Percentiles rank a stretch among this genome's conserved stretches.
These are phyloP conservation scores for Cichladusa arquata DNA, from an alignment of 2,113 vertebrate species.

Conservation along the genomic window DNA sequence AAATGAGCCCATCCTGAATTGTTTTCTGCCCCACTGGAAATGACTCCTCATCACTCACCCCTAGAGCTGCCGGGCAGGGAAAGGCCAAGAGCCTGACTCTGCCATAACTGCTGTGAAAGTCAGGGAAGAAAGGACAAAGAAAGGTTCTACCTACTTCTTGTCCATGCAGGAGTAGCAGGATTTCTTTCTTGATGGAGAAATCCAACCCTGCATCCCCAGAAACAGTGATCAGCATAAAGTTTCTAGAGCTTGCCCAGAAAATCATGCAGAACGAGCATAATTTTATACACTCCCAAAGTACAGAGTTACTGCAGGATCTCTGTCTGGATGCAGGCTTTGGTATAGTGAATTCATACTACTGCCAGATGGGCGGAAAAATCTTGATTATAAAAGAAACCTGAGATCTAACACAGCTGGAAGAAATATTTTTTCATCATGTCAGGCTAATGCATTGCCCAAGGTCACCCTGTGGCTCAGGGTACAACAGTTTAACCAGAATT, in stretches of 20 bases:
- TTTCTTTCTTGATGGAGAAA: not conserved
- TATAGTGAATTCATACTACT: not conserved
- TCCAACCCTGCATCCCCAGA: not conserved
- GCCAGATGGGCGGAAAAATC: not conserved
- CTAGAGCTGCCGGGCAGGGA: not conserved
- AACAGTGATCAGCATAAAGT: not conserved
- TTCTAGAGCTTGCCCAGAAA: not conserved
- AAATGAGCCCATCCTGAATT: not conserved
- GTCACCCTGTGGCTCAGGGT: not conserved
- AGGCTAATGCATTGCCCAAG: rapidly evolving
- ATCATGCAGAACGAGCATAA: not conserved
- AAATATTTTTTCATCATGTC: not conserved
- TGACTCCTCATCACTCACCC: not conserved
- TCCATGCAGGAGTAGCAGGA: not conserved
- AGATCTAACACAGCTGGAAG: not conserved
- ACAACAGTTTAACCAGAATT: not conserved
- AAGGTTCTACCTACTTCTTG: not conserved
- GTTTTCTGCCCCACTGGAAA: not conserved
- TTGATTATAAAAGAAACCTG: not conserved
- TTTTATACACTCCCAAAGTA: not conserved
- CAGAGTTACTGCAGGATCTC: not conserved
- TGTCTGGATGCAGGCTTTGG: not conserved
- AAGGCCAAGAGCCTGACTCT: not conserved
- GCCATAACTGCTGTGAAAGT: not conserved
- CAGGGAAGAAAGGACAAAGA: not conserved